Evolutionary conservation across 2,797 vertebrate species (phyloP).

Genomic region (Macropodus opercularis): DNA sequence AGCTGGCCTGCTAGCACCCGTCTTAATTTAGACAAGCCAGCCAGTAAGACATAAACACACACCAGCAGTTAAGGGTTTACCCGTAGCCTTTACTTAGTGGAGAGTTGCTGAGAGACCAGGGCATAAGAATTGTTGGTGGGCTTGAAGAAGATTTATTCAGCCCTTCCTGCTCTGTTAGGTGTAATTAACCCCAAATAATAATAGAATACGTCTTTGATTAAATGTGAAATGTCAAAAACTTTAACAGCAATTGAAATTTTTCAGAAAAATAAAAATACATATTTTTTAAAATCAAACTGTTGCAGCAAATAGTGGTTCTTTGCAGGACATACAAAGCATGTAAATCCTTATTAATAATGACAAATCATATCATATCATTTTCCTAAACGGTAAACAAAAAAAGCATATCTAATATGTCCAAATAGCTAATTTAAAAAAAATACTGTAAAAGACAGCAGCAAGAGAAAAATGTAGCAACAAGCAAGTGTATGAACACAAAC

Average conservation of each 20-base stretch:
- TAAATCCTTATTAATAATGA: slow-evolving; percentile 50
- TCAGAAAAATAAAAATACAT: slow-evolving; percentile 24
- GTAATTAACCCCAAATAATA: slow-evolving; percentile 36
- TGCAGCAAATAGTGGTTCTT: slow-evolving; percentile 43
- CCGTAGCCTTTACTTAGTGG: slow-evolving; percentile 49
- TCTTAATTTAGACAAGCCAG: slow-evolving; percentile 64
- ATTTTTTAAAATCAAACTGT: slow-evolving; percentile 41
- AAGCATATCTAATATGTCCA: slow-evolving; percentile 67
- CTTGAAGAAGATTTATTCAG: slow-evolving; percentile 30
- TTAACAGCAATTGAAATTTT: slow-evolving; percentile 58
- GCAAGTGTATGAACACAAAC: slow-evolving; percentile 66
- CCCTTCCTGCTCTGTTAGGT: slow-evolving; percentile 30
- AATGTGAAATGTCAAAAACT: slow-evolving; percentile 65
- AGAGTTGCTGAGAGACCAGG: slow-evolving; percentile 35
- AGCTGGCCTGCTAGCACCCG: slow-evolving; percentile 41
- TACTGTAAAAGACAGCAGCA: slow-evolving; percentile 61
- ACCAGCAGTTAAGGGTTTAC: slow-evolving; percentile 53
- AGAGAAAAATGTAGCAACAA: slow-evolving; percentile 60
- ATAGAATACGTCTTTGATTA: slow-evolving; percentile 54
- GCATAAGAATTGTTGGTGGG: slow-evolving; percentile 17
- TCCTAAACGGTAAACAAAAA: slow-evolving; percentile 51
- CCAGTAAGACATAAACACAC: slow-evolving; percentile 66
- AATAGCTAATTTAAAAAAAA: slow-evolving; percentile 63
- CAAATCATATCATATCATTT: slow-evolving; percentile 41
- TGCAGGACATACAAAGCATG: slow-evolving; percentile 32